Evolutionary conservation across 2,888 invertebrate genomes (phyloP).

Genomic region (Zygaena filipendulae): DNA sequence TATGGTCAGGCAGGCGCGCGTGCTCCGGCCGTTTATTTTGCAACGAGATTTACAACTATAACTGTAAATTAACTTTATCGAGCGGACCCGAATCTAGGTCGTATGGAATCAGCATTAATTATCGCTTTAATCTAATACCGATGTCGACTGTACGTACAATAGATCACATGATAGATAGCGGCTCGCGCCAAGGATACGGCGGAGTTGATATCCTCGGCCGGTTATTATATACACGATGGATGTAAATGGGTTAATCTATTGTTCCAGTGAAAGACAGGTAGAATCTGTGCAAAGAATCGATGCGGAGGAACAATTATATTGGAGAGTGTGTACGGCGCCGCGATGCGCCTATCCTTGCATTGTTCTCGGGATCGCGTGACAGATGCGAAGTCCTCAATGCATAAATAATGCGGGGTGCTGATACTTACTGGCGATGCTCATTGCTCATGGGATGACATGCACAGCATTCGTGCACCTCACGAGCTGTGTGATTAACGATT

Average conservation of each 20-base stretch:
- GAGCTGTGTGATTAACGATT: slow-evolving; percentile 24
- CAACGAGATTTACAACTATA: slow-evolving; percentile 66
- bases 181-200: slow-evolving; percentile 61
- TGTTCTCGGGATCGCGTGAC: slow-evolving; percentile 59
- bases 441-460: slow-evolving; percentile 47
- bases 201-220: no score
- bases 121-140: slow-evolving; percentile 64
- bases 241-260: slow-evolving; percentile 56
- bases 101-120: slow-evolving; percentile 69
- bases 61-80: slow-evolving; percentile 67
- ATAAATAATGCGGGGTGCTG: slow-evolving; percentile 58
- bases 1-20: slow-evolving; percentile 57
- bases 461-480: slow-evolving; percentile 42
- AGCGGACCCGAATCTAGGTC: slow-evolving; percentile 62
- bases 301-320: slow-evolving; percentile 54
- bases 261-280: slow-evolving; percentile 47
- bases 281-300: slow-evolving; percentile 26
- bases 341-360: slow-evolving; percentile 57
- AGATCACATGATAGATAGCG: slow-evolving; percentile 66
- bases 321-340: slow-evolving; percentile 60
- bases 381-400: slow-evolving; percentile 60
- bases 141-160: slow-evolving; percentile 59
- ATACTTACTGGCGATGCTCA: slow-evolving; percentile 33
- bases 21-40: slow-evolving; percentile 58
- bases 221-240: no score